Base-by-base conservation (phyloP, 2,888 invertebrate species). In the Trichogramma dendrolimi region DNA sequence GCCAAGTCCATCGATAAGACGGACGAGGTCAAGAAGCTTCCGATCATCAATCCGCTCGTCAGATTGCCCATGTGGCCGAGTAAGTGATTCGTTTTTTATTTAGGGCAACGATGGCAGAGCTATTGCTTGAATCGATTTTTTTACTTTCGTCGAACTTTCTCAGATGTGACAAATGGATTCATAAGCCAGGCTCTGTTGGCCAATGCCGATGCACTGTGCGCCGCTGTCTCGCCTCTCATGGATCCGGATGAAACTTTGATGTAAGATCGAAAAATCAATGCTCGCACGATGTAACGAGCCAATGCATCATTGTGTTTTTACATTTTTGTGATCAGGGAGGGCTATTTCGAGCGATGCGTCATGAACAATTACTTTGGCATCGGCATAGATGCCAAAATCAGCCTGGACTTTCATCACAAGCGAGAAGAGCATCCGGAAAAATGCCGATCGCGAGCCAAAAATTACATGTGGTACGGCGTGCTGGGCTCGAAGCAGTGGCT, bases 311-410 rank as follows among this genome's bases (percentile, higher is more conserved):
- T 55, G 27, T 51, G 14, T 52, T 52, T 4, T 42, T 55, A 8
- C 57, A 51, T 42, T 40, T 51, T 6, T 39, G 5, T 14, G 6
- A 11, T 55, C 74, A 86, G 86, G 72, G 94, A 94, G 81, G 94
- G 94, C 1, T 92, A 90, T 79, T 91, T 91, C 72, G 97, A 98
- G 80, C 88, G 91, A 69, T 94, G 94, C 73, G 96, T 96, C 2
- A 97, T 98, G 97, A 98, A 97, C 80, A 98, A 98, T 78, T 98
- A 98, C 78, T 97, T 97, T 77, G 97, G 97, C 0, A 97, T 98
- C 73, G 97, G 97, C 1, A 92, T 98, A 66, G 97, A 98, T 81
- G 97, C 97, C 0, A 97, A 98, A 81, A 96, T 98, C 59, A 92
- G 96, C 0, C 81, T 97, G 51, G 97, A 97, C 77, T 98, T 98